Conservation (phyloP, 2,113 vertebrate species). For the Ceyx cyanopectus region DNA sequence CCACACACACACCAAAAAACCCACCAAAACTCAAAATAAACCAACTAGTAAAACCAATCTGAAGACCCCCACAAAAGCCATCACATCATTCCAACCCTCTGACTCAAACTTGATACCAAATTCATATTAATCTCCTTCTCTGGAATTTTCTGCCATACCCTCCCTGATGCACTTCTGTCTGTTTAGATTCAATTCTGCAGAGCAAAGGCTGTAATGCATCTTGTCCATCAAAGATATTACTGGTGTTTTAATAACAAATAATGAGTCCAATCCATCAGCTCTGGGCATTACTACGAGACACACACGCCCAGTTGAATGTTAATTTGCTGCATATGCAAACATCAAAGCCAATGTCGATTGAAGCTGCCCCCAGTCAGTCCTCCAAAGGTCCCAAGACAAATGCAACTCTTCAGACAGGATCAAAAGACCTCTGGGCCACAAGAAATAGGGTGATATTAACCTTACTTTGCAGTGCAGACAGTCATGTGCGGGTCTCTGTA, state of each 20-base stretch:
- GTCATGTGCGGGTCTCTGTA: neutral
- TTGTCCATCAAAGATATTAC: neutral
- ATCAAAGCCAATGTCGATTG: neutral
- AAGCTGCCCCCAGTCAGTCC: accelerated
- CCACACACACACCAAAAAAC: too few species aligned
- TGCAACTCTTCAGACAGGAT: neutral
- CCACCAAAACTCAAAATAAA: too few species aligned
- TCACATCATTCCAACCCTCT: neutral
- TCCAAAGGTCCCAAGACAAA: neutral
- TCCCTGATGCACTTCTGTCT: neutral
- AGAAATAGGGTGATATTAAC: neutral
- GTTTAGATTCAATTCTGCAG: neutral
- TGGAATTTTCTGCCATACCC: neutral
- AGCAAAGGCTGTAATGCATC: neutral
- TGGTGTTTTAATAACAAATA: neutral
- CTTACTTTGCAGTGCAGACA: neutral
- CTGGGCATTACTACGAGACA: neutral
- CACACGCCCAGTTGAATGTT: neutral
- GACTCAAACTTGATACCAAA: neutral
- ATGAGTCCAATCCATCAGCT: neutral
- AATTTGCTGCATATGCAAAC: neutral
- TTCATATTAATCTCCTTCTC: neutral
- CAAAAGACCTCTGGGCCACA: neutral
- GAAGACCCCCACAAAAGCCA: neutral
- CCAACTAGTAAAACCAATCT: too few species aligned